phyloP scores from a whole-genome alignment of 2,888 invertebrate genomes.

The Stegana nigrithorax region DNA sequence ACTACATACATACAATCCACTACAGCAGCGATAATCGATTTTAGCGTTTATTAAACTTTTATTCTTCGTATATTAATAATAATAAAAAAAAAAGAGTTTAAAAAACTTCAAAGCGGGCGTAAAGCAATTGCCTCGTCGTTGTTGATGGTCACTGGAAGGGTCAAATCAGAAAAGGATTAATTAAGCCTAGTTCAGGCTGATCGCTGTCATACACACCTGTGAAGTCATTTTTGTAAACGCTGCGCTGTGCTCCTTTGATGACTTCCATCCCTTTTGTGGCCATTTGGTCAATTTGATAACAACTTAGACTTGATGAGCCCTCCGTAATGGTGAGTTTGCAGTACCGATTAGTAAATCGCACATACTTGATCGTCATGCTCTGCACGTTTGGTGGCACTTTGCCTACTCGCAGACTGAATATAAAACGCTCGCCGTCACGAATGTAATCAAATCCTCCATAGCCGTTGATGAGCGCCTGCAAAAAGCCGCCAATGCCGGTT shows the following conservation, averaged over 20 bases:
- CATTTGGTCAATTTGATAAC: no score
- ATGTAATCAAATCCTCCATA: constrained; percentile 72
- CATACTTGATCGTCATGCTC: constrained; percentile 35
- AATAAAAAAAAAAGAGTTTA: constrained; percentile 3
- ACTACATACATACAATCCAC: neutral
- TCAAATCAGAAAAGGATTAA: no score
- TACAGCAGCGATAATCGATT: neutral
- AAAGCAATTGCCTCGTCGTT: no score
- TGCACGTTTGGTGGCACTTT: constrained; percentile 23
- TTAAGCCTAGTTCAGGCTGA: no score
- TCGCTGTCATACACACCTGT: neutral
- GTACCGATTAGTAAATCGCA: neutral
- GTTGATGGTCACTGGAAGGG: no score
- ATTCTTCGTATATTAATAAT: no score
- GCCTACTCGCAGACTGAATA: constrained; percentile 20
- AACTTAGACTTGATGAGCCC: no score
- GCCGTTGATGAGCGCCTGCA: constrained; percentile 73
- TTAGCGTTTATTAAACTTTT: neutral
- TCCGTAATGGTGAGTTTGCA: neutral
- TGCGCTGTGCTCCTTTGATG: neutral
- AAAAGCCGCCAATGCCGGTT: constrained; percentile 74
- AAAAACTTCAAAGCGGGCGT: constrained; percentile 1
- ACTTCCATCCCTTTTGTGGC: no score
- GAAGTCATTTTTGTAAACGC: neutral
- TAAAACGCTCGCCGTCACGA: constrained; percentile 40